Base-by-base conservation (phyloP, 2,888 invertebrate genomes). In the Brachyptera putata region DNA sequence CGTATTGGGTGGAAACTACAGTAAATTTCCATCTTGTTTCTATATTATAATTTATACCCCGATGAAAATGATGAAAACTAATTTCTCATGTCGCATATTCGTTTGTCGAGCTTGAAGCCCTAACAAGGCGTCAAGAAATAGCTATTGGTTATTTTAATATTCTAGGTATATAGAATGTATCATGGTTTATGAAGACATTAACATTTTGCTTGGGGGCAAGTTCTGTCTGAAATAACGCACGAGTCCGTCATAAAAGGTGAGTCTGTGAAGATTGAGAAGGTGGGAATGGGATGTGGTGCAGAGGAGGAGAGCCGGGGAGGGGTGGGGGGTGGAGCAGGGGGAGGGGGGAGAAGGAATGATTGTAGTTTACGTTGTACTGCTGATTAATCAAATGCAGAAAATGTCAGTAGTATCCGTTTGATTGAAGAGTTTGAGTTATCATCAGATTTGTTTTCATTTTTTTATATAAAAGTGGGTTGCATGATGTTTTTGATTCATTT, bases 111-210 rank as follows among this genome's bases (percentile, higher is more conserved):
- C 16, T 16, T 41, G 34, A 11, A 41, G 16, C 21, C 21, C 41
- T 41, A 41, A 41, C 41, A 16, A 41, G 41, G 41, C 41, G 41
- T 41, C 41, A 41, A 21, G 7, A 18, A 14, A 41, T 18, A 16
- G 41, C 16, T 18, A 3, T 41, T 14, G 14, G 41, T 41, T 41
- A 21, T 41, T 21, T n/a, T n/a, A n/a, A n/a, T n/a, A n/a, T n/a
- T n/a, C n/a, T n/a, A n/a, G n/a, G n/a, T n/a, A n/a, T n/a, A n/a
- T n/a, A n/a, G n/a, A n/a, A n/a, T n/a, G n/a, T n/a, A 34, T 21
- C 53, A 13, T 36, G 34, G 53, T 36, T 53, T 53, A 53, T 53
- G 36, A 53, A 53, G 53, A 53, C 53, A 53, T 53, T 53, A 53
- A 53, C 34, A 16, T 34, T 36, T 16, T 2, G 21, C 53, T 37